Conservation (phyloP, 92 coral and sea anemone species). For the Epizoanthus scotinus region DNA sequence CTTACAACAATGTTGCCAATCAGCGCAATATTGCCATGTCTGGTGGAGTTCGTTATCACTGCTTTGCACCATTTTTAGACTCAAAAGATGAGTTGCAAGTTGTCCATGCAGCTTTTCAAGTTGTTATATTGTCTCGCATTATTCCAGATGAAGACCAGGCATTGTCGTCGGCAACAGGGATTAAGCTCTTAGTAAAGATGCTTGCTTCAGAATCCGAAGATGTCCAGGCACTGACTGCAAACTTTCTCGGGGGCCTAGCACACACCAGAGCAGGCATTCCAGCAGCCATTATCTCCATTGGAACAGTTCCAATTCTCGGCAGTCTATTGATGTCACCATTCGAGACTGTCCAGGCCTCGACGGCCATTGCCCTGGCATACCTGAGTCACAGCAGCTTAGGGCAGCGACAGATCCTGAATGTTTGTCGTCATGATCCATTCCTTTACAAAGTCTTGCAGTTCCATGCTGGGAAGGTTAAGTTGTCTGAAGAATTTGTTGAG, state of each 20-base stretch:
- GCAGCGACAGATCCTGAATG: conserved; percentile 89
- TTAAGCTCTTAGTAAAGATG: conserved; percentile 76
- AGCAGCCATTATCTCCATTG: conserved; percentile 91
- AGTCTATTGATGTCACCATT: conserved; percentile 77
- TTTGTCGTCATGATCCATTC: conserved; percentile 91
- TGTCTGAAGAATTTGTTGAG: conserved; percentile 91
- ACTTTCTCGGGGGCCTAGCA: conserved; percentile 91
- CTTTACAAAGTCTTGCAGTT: conserved; percentile 82
- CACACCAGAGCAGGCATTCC: conserved; percentile 98
- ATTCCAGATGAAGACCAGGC: conserved; percentile 97
- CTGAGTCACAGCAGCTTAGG: conserved; percentile 90
- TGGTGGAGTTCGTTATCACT: conserved; percentile 82
- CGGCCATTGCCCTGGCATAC: conserved; percentile 93
- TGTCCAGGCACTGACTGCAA: conserved; percentile 80
- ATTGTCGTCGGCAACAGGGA: conserved; percentile 84
- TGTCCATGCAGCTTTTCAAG: conserved; percentile 89
- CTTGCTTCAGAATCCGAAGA: conserved; percentile 77
- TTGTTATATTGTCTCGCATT: conserved; percentile 83
- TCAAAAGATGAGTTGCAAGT: conserved; percentile 70
- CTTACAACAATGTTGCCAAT: conserved; percentile 87
- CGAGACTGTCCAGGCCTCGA: conserved; percentile 86
- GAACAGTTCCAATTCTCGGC: conserved; percentile 77
- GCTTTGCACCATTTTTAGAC: conserved; percentile 74
- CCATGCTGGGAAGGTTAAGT: conserved; percentile 91
- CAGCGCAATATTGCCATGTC: conserved; percentile 86